phyloP scores from a whole-genome alignment of 2,888 invertebrate genomes.

The Coecobrya sp. region DNA sequence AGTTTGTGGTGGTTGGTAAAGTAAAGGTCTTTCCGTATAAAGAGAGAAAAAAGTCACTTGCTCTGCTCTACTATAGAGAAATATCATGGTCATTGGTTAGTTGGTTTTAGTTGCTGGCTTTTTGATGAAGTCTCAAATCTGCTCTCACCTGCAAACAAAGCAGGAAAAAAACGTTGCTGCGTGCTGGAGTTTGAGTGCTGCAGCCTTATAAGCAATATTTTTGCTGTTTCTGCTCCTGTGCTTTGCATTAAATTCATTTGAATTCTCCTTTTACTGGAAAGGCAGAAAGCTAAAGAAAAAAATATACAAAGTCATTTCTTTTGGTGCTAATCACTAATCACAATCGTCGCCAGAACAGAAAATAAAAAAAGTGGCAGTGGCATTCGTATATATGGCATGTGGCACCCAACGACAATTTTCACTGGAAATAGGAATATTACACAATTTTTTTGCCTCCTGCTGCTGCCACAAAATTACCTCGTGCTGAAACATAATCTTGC shows the following conservation, averaged over 20 bases:
- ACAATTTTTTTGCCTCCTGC: constrained; percentile 55
- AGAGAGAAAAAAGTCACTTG: constrained; percentile 32
- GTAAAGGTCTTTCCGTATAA: constrained; percentile 41
- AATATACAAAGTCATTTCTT: neutral
- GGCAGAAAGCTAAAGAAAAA: neutral
- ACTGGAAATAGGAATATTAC: neutral
- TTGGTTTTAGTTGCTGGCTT: constrained; percentile 80
- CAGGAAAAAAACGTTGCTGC: constrained; percentile 46
- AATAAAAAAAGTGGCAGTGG: neutral
- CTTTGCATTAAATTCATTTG: neutral
- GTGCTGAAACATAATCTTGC: neutral
- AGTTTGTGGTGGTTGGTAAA: constrained; percentile 20
- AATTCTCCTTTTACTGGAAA: no score
- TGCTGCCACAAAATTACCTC: constrained; percentile 13
- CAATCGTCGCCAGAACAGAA: constrained; percentile 9
- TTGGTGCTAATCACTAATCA: constrained; percentile 67
- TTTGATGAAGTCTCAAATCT: constrained; percentile 72
- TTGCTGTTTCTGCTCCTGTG: neutral
- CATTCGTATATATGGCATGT: neutral
- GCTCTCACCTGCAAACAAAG: constrained; percentile 63
- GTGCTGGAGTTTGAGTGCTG: neutral
- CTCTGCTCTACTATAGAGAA: constrained; percentile 71
- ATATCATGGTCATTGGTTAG: constrained; percentile 80
- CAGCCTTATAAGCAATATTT: neutral
- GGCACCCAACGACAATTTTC: constrained; percentile 6